Conservation (phyloP, 2,113 vertebrate genomes). For the Tetraodon nigroviridis region DNA sequence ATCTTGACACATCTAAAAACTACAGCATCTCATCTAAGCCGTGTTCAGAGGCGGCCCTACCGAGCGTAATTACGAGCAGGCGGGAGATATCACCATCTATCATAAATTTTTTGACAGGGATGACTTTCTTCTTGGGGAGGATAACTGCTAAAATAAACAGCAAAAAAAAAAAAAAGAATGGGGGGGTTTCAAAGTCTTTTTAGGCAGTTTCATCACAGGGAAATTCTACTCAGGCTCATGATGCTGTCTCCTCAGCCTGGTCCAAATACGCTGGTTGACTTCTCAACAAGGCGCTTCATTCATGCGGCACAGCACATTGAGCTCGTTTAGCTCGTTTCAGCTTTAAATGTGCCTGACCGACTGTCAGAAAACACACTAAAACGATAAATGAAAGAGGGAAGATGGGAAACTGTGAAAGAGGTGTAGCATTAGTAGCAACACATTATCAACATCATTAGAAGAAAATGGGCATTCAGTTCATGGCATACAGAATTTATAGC, state of each 20-base stretch:
- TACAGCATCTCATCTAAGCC: slow-evolving; percentile 23
- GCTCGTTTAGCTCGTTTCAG: neutral
- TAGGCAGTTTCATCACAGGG: slow-evolving; percentile 7
- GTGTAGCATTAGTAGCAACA: slow-evolving; percentile 3
- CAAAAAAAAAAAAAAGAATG: neutral
- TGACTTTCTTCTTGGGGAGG: slow-evolving; percentile 6
- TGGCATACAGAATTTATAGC: neutral
- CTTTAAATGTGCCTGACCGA: slow-evolving; percentile 20
- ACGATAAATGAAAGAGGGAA: neutral
- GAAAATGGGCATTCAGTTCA: slow-evolving; percentile 2
- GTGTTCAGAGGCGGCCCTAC: slow-evolving; percentile 20
- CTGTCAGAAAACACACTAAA: neutral
- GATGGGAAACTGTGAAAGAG: neutral
- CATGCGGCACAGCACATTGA: neutral
- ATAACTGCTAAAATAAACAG: neutral
- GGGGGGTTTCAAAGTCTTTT: neutral
- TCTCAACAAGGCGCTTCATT: neutral
- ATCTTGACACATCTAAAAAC: slow-evolving; percentile 26
- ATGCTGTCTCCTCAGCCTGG: neutral
- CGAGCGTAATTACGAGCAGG: slow-evolving; percentile 19
- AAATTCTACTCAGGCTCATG: neutral
- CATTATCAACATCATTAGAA: slow-evolving; percentile 9
- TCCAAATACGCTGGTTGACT: slow-evolving; percentile 9
- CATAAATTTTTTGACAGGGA: slow-evolving; percentile 19
- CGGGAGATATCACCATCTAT: slow-evolving; percentile 9